Percentiles rank a stretch among this genome's conserved stretches.
phyloP scores from a whole-genome alignment of 2,888 invertebrate genomes.

The Apamea anceps region DNA sequence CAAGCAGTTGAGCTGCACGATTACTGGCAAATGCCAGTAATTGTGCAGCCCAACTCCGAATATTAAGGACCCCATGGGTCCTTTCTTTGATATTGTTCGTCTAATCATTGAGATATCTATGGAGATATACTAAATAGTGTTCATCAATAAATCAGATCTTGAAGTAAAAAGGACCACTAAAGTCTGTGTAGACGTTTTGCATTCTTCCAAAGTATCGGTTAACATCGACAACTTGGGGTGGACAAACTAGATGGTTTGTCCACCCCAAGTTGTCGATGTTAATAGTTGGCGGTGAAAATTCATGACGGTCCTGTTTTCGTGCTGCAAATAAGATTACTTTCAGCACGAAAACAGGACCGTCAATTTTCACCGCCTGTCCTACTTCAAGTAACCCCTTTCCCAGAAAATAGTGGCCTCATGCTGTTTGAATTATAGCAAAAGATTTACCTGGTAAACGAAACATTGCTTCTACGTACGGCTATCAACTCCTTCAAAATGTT shows the following conservation, averaged over 20 bases:
- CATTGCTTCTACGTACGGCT: slow-evolving; percentile 4
- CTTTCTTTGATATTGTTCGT: no score
- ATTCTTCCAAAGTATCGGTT: not conserved
- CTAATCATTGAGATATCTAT: no score
- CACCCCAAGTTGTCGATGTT: no score
- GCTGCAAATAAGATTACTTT: no score
- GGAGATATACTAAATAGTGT: not conserved
- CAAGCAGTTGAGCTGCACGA: no score
- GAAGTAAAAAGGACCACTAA: not conserved
- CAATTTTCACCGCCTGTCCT: not conserved
- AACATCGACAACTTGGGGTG: not conserved
- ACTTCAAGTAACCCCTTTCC: slow-evolving; percentile 5
- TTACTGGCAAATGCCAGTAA: no score
- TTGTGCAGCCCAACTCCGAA: not conserved
- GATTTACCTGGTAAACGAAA: slow-evolving; percentile 17
- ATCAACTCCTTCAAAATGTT: slow-evolving; percentile 32
- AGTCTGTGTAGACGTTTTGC: not conserved
- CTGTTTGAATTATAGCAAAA: slow-evolving; percentile 21
- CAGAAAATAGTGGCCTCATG: slow-evolving; percentile 10
- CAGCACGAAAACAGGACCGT: no score
- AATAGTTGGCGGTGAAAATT: no score
- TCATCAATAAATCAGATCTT: not conserved
- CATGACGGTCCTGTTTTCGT: no score
- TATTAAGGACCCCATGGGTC: no score
- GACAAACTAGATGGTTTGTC: no score